A percentile compares a stretch with the other conserved stretches of the same genome.
Evolutionary conservation across 2,888 invertebrate species (phyloP).

Genomic region (Keiferia lycopersicella): DNA sequence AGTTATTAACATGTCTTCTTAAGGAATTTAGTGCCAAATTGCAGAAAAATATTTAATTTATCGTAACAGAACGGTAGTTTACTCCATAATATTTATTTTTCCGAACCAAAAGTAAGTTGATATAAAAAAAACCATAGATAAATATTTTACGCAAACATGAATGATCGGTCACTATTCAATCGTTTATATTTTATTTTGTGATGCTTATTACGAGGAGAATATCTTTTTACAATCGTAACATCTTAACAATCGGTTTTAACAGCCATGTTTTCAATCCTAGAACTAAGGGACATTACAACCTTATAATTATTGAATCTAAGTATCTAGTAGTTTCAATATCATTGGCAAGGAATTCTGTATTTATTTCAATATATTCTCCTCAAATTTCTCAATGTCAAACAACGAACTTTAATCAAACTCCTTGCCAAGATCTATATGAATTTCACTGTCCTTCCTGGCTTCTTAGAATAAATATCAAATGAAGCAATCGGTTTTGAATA

Average conservation of each 20-base stretch:
- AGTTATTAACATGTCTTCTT: background rate
- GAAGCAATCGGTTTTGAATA: background rate
- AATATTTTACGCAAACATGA: slow-evolving; percentile 12
- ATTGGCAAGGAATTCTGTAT: slow-evolving; percentile 10
- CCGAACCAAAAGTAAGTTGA: too few relatives aligned
- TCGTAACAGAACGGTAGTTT: background rate
- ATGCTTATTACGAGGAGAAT: slow-evolving; percentile 61
- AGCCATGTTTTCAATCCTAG: background rate
- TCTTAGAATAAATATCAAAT: slow-evolving; percentile 11
- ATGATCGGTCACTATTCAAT: slow-evolving; percentile 28
- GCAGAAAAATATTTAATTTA: background rate
- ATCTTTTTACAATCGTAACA: slow-evolving; percentile 42
- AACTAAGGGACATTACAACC: background rate
- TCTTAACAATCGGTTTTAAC: background rate
- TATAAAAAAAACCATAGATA: background rate
- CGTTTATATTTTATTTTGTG: slow-evolving; percentile 69
- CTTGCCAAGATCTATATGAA: slow-evolving; percentile 7
- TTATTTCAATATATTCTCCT: background rate
- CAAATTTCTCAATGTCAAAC: slow-evolving; percentile 3
- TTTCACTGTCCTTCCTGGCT: slow-evolving; percentile 14
- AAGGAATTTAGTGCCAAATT: slow-evolving; percentile 8
- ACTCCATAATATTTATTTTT: too few relatives aligned
- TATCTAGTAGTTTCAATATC: background rate
- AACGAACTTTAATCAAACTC: slow-evolving; percentile 14
- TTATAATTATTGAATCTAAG: background rate